A percentile compares a stretch with the other conserved stretches of the same genome.
Evolutionary conservation across 2,113 vertebrate species (phyloP).

Genomic region (Eidolon helvum): DNA sequence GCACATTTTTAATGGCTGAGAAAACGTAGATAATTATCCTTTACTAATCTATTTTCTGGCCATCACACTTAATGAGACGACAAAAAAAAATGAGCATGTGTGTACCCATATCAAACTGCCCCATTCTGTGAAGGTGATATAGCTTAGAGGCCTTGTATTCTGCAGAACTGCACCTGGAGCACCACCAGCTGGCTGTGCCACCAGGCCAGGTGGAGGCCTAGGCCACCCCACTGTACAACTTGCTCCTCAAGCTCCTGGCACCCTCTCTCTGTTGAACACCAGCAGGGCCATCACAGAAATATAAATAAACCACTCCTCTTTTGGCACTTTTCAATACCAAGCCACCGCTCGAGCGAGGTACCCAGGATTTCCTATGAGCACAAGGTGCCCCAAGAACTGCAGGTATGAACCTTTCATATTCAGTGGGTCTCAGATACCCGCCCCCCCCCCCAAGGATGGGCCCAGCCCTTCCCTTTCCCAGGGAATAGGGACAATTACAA

Average conservation of each 20-base stretch:
- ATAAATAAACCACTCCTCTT: not conserved
- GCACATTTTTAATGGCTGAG: not conserved
- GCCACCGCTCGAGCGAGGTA: fast-evolving
- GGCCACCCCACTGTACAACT: fast-evolving
- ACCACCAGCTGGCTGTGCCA: not conserved
- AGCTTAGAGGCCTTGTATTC: not conserved
- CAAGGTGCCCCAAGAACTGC: not conserved
- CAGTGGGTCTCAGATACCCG: not conserved
- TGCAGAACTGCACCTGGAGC: not conserved
- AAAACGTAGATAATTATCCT: not conserved
- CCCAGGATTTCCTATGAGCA: fast-evolving
- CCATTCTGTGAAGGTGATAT: fast-evolving
- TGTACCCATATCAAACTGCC: not conserved
- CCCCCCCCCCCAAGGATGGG: not conserved
- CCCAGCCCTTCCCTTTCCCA: fast-evolving
- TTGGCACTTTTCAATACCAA: fast-evolving
- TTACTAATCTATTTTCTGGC: not conserved
- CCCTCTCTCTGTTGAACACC: not conserved
- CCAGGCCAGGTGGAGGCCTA: not conserved
- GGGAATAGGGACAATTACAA: not conserved
- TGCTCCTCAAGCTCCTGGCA: not conserved
- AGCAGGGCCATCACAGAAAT: not conserved
- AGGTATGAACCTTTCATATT: not conserved
- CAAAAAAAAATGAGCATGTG: not conserved
- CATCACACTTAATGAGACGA: fast-evolving